Evolutionary conservation across 2,113 vertebrate genomes (phyloP).

Genomic region (Pogonocichla stellata): DNA sequence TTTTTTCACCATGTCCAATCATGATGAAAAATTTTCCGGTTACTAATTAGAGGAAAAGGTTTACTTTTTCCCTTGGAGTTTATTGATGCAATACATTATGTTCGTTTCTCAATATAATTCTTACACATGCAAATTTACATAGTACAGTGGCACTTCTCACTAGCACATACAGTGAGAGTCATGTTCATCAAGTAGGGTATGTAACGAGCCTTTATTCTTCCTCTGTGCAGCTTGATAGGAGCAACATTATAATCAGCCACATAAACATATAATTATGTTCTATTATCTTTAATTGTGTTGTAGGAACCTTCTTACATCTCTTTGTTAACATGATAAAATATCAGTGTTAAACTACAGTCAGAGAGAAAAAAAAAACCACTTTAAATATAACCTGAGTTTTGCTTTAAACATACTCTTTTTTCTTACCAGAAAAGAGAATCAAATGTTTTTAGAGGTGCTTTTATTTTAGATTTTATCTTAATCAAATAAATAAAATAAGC

Average conservation of each 20-base stretch:
- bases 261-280: slow-evolving; percentile 32
- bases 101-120: neutral
- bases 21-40: neutral
- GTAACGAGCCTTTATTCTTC: neutral
- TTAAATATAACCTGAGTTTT: neutral
- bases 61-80: neutral
- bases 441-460: neutral
- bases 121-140: neutral
- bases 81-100: neutral
- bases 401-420: neutral
- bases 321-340: slow-evolving; percentile 1
- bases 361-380: neutral
- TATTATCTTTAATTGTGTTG: slow-evolving; percentile 18
- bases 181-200: neutral
- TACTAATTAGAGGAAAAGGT: neutral
- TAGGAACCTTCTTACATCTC: neutral
- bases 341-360: neutral
- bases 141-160: neutral
- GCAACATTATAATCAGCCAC: neutral
- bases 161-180: neutral
- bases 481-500: neutral
- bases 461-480: neutral
- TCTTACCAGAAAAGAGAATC: neutral
- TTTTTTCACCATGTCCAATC: neutral
- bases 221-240: neutral